These are phyloP conservation scores for Bolborhynchus lineola DNA, from an alignment of 2,113 vertebrate genomes.

Conservation along the genomic window DNA sequence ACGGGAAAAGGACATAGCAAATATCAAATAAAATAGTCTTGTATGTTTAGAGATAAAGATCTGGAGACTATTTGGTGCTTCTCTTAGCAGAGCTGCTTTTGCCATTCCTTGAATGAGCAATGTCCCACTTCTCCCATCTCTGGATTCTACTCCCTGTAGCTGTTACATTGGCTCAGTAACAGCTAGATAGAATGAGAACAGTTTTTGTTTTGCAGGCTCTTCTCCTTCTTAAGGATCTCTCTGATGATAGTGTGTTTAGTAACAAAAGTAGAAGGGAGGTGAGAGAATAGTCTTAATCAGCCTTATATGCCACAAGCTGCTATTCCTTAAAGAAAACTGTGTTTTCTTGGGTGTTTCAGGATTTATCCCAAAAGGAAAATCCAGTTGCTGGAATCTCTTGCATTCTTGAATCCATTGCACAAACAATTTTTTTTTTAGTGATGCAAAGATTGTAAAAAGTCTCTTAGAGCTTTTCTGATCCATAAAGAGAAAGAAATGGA, in stretches of 20 bases:
- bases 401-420: not conserved
- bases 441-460: not conserved
- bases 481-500: not conserved
- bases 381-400: not conserved
- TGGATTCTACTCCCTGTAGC: not conserved
- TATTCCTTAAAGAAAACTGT: not conserved
- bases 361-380: not conserved
- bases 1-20: not conserved
- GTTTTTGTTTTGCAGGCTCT: not conserved
- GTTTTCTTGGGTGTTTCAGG: not conserved
- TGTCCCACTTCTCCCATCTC: not conserved
- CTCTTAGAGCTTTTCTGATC: not conserved
- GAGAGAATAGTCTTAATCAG: not conserved
- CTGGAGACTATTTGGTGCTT: not conserved
- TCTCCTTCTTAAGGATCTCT: not conserved
- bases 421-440: not conserved
- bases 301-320: not conserved
- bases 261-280: not conserved
- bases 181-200: not conserved
- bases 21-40: not conserved
- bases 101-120: not conserved
- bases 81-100: not conserved
- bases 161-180: not conserved
- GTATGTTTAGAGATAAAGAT: not conserved
- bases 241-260: not conserved